Conservation (phyloP, 2,888 invertebrate species). For the Drosophila aldrichi region DNA sequence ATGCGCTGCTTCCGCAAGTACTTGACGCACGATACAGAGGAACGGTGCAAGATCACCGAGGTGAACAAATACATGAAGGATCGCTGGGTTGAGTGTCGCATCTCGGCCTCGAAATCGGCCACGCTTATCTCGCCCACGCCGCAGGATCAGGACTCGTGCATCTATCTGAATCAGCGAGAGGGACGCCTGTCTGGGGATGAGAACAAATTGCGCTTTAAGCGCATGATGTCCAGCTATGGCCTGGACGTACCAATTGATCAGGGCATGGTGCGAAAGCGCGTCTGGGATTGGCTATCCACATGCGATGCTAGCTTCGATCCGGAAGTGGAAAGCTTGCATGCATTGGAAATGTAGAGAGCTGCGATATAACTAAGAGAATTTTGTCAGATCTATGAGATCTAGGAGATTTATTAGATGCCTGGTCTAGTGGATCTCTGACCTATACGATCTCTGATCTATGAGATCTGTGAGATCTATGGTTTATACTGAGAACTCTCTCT, state of each 20-base stretch:
- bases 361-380: constrained; percentile 2
- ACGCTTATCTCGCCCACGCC: constrained; percentile 83
- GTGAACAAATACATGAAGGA: constrained; percentile 88
- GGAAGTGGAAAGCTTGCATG: constrained; percentile 81
- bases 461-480: constrained; percentile 17
- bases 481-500: constrained; percentile 31
- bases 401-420: background rate
- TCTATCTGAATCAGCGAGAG: constrained; percentile 86
- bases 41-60: constrained; percentile 88
- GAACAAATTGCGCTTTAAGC: constrained; percentile 86
- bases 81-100: constrained; percentile 87
- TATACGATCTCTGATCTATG: constrained; percentile 26
- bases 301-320: constrained; percentile 86
- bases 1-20: constrained; percentile 90
- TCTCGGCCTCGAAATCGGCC: constrained; percentile 86
- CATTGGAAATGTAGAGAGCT: constrained; percentile 71
- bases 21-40: constrained; percentile 89
- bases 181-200: constrained; percentile 86
- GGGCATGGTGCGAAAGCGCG: constrained; percentile 87
- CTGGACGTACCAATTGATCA: constrained; percentile 89
- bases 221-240: constrained; percentile 87
- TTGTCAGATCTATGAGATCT: constrained; percentile 7
- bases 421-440: background rate
- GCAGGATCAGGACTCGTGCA: constrained; percentile 86
- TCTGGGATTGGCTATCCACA: constrained; percentile 89